Base-by-base conservation (phyloP, 1,140 invertebrate species). In the Limonius californicus region DNA sequence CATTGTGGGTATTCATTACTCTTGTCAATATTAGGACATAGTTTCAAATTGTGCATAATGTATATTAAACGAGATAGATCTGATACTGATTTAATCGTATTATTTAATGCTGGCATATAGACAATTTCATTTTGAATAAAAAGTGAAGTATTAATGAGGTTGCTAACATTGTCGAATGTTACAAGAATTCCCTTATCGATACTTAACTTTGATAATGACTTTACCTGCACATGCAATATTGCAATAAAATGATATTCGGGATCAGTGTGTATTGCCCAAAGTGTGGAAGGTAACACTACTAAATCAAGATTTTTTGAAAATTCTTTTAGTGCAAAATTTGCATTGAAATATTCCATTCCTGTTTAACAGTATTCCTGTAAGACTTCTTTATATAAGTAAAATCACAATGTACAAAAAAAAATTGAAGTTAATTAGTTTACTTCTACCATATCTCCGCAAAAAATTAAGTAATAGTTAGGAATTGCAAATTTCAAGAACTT, bases 41-140 rank as follows among this genome's bases (percentile, higher is more conserved):
- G 30, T n/a, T 43, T 61, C 23, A 64, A 15, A 20, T 64, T 53
- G 30, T 64, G 63, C 3, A 64, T 23, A 20, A 21, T 53, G 30
- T 61, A 61, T 20, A 64, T 43, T 4, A 64, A 27, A 27, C 42
- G 14, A 0, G 63, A 57, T 12, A 64, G 23, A 27, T 64, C 63
- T 11, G 58, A 16, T 3, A 64, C 47, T 18, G 39, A 50, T 32
- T 50, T 43, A 15, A 64, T 61, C 6, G 23, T 54, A 47, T 54
- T 60, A 11, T 59, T 16, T 1, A 59, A 16, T 30, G n/a, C 27
- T 20, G 63, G 63, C 14, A 64, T 43, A 15, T 53, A 32, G 11
- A 64, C 54, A n/a, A 64, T 43, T 57, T 64, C 63, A 35, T 64
- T 60, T 9, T 61, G 42, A 14, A 64, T 56, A 20, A 60, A 57